Percentiles rank a stretch among this genome's conserved stretches.
phyloP scores from a whole-genome alignment of 2,888 invertebrate species.

The Hypselothyrea guttata region DNA sequence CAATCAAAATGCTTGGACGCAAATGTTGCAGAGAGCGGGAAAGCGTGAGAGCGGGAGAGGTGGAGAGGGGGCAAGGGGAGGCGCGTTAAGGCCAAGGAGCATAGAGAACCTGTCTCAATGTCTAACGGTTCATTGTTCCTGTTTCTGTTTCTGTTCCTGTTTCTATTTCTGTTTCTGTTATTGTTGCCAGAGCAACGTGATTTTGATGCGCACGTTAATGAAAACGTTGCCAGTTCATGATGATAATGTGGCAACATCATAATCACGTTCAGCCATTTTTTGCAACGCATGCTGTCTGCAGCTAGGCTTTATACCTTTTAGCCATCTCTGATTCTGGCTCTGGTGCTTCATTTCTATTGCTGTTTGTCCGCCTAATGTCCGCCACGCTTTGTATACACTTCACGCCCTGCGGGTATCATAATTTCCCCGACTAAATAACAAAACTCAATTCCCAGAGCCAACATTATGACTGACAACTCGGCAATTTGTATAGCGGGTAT shows the following conservation, averaged over 20 bases:
- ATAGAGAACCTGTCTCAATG: conserved; percentile 2
- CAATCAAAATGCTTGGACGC: conserved; percentile 61
- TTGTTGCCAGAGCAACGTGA: conserved; percentile 63
- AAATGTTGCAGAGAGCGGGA: no score
- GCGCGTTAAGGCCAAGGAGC: no score
- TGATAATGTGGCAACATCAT: conserved; percentile 9
- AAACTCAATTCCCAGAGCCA: conserved; percentile 5
- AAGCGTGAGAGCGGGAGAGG: no score
- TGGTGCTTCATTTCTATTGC: neutral
- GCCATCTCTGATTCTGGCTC: neutral
- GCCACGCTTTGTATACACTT: conserved; percentile 23
- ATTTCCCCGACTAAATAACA: conserved; percentile 5
- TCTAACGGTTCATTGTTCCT: conserved; percentile 19
- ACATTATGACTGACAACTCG: conserved; percentile 13
- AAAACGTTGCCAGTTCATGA: conserved; percentile 49
- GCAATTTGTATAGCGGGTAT: neutral
- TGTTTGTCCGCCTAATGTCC: neutral
- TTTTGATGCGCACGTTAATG: conserved; percentile 66
- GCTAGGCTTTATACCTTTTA: neutral
- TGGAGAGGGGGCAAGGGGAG: no score
- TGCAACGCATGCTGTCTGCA: neutral
- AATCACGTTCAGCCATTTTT: conserved; percentile 7
- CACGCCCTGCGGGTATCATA: conserved; percentile 10
- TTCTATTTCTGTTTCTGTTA: conserved; percentile 14
- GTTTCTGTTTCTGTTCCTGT: conserved; percentile 7